Base-by-base conservation (phyloP, 2,797 vertebrate species). In the Phrynocephalus vlangalii region DNA sequence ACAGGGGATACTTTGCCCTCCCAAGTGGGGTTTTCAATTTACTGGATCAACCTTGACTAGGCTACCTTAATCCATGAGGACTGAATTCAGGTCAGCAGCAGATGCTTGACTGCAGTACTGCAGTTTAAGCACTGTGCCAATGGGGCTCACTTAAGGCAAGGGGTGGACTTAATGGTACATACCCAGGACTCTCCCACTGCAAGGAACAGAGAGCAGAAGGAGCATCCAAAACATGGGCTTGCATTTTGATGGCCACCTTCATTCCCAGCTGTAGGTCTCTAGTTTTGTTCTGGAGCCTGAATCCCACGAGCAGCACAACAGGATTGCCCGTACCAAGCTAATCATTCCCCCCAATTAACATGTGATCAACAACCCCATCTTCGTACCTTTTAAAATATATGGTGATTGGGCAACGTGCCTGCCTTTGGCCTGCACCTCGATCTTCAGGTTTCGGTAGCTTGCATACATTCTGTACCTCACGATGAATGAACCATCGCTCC, bases 381-480 rank as follows among this genome's bases (percentile, higher is more conserved):
- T 86, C 85, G 87, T 97, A 99, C 99, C 99, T 98, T 96, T 95
- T 91, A 99, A 97, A 92, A 98, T 86, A 90, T 98, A 99, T 0
- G 99, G 99, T 16, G 99, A 99, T 83, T 97, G 95, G 87, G 98
- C 97, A 0, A 99, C 97, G 2, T 98, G 97, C 83, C 97, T 95
- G 87, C 92, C 95, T 84, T 96, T 94, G 85, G 96, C 95, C 91
- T 97, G 95, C 82, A 99, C 88, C 86, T 98, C 97, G 91, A 99
- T 92, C 91, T 96, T 97, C 91, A 99, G 95, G 89, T 96, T 97
- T 28, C 92, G 95, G 95, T 99, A 99, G 96, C 97, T 99, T 72
- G 98, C 98, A 6, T 99, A 99, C 98, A 99, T 98, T 95, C 98
- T 97, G 92, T 99, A 99, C 66, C 99, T 97, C 26, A 99, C 98